phyloP scores from a whole-genome alignment of 2,113 vertebrate genomes.

The Cheirogaleus medius region DNA sequence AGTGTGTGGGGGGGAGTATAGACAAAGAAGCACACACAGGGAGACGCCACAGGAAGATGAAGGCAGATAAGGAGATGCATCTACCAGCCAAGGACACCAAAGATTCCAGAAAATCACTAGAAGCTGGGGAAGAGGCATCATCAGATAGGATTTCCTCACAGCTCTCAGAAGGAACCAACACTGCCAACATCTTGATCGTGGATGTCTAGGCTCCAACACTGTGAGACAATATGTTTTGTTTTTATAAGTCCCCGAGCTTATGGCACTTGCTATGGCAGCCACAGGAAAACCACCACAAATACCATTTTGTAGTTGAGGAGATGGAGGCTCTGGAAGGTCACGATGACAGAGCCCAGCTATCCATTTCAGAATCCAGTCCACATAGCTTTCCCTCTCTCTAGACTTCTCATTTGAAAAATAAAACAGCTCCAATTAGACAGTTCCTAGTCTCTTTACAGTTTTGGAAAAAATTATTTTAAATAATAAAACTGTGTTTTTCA shows the following conservation, averaged over 20 bases:
- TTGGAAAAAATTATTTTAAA: neutral
- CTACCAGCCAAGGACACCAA: neutral
- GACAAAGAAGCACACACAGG: neutral
- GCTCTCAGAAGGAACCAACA: neutral
- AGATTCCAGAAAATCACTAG: neutral
- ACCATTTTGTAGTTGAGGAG: neutral
- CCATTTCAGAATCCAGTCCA: neutral
- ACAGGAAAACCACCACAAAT: neutral
- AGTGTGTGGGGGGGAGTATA: neutral
- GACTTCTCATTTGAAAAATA: neutral
- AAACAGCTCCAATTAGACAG: neutral
- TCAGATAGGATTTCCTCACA: accelerated
- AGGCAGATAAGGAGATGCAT: neutral
- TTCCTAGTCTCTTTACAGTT: neutral
- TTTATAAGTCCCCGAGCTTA: neutral
- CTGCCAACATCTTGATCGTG: neutral
- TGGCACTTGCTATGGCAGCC: neutral
- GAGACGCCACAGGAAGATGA: neutral
- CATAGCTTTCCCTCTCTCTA: neutral
- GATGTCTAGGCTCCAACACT: neutral
- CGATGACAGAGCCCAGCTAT: neutral
- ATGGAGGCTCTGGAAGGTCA: neutral
- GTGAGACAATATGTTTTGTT: neutral
- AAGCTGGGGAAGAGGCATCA: too few relatives aligned
- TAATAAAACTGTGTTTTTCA: neutral